phyloP scores from a whole-genome alignment of 2,113 vertebrate species.

The Clarias macrocephalus region DNA sequence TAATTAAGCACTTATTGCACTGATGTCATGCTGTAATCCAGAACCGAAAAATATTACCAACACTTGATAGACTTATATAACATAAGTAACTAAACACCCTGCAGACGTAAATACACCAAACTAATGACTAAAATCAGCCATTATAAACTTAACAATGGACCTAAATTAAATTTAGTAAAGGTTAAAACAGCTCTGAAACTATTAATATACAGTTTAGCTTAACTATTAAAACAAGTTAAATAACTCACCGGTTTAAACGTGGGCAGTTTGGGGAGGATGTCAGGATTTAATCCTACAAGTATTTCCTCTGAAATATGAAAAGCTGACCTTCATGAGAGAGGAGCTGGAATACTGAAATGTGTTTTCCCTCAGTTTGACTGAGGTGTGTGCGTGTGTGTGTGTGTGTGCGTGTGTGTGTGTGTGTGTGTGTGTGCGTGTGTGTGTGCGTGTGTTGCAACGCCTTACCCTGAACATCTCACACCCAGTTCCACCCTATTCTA shows the following conservation, averaged over 20 bases:
- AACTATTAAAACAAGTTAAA: not conserved
- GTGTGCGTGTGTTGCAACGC: constrained; percentile 25
- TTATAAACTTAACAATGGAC: not conserved
- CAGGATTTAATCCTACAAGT: constrained; percentile 5
- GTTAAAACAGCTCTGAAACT: not conserved
- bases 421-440: not conserved
- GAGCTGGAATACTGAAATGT: not conserved
- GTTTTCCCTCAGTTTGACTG: not conserved
- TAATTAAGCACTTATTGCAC: not conserved
- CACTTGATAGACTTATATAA: not conserved
- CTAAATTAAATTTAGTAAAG: too few relatives aligned
- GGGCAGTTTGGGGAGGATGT: too few relatives aligned
- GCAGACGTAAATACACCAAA: not conserved
- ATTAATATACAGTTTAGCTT: not conserved
- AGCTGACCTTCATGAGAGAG: not conserved
- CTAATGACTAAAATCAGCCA: not conserved
- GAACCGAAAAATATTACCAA: not conserved
- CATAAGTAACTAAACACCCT: not conserved
- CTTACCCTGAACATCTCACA: not conserved
- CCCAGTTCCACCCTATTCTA: constrained; percentile 9
- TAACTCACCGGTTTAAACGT: constrained; percentile 2
- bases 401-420: not conserved
- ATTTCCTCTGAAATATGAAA: not conserved
- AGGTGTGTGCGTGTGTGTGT: not conserved
- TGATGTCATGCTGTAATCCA: not conserved